A percentile compares a stretch with the other conserved stretches of the same genome.
These are phyloP conservation scores for Zelostemma sp. DNA, from an alignment of 1,140 invertebrate genomes.

Conservation along the genomic window DNA sequence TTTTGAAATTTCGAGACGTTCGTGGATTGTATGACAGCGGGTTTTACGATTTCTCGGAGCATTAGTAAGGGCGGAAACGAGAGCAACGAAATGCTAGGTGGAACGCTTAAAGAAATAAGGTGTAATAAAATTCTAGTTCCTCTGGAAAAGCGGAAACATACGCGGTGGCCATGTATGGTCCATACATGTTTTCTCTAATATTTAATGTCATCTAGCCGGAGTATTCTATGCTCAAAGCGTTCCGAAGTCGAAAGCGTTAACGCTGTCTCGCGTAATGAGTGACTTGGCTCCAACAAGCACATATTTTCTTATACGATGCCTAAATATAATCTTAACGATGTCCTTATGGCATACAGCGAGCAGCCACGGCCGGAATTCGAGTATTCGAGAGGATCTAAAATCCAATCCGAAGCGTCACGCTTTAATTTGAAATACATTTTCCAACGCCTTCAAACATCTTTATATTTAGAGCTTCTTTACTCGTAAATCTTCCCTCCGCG, in stretches of 20 bases:
- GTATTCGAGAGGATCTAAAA: conserved; percentile 42
- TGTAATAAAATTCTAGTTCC: conserved; percentile 26
- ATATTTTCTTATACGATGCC: conserved; percentile 70
- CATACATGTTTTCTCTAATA: too few relatives aligned
- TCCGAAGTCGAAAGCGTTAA: conserved; percentile 58
- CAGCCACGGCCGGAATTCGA: conserved; percentile 36
- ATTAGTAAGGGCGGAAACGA: too few relatives aligned
- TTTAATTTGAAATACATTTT: conserved; percentile 20
- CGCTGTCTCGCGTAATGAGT: conserved; percentile 68
- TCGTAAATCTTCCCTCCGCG: not conserved
- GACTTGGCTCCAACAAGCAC: conserved; percentile 68
- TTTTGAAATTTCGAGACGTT: too few relatives aligned
- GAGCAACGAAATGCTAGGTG: too few relatives aligned
- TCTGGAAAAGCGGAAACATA: too few relatives aligned
- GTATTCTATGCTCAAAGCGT: conserved; percentile 50
- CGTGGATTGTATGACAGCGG: too few relatives aligned
- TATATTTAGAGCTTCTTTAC: conserved; percentile 16
- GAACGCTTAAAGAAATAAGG: too few relatives aligned
- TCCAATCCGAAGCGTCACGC: conserved; percentile 25
- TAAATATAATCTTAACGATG: conserved; percentile 71
- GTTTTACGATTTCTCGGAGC: too few relatives aligned
- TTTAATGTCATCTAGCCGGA: conserved; percentile 42
- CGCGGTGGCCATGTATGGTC: too few relatives aligned
- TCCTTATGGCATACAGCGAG: conserved; percentile 56
- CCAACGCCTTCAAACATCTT: conserved; percentile 10